A percentile compares a stretch with the other conserved stretches of the same genome.
Evolutionary conservation across 1,140 invertebrate genomes (phyloP).

Genomic region (Caerostris extrusa): DNA sequence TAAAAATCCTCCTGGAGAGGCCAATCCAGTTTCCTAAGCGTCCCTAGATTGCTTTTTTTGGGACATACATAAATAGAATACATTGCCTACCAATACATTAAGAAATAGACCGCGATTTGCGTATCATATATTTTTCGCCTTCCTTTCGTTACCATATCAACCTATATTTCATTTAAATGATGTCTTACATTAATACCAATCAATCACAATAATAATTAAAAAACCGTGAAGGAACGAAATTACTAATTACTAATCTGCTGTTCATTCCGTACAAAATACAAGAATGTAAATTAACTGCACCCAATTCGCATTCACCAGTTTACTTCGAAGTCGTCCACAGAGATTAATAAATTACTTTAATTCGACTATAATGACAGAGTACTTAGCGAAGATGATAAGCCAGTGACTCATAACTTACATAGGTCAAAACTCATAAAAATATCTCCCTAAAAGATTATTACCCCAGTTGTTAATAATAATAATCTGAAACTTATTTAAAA

Average conservation of each 20-base stretch:
- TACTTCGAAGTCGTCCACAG: background rate
- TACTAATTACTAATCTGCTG: background rate
- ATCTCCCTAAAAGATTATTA: background rate
- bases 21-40: too few species aligned
- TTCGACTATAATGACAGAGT: background rate
- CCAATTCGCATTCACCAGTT: background rate
- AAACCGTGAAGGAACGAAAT: background rate
- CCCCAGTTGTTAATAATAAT: conserved; percentile 8
- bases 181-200: background rate
- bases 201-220: background rate
- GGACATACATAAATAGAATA: too few species aligned
- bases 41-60: too few species aligned
- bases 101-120: too few species aligned
- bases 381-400: background rate
- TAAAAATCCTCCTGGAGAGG: too few species aligned
- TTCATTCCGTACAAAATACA: background rate
- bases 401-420: background rate
- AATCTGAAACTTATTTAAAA: background rate
- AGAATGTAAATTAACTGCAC: background rate
- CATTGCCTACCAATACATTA: too few species aligned
- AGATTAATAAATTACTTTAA: background rate
- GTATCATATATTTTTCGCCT: too few species aligned
- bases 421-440: background rate
- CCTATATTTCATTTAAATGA: too few species aligned
- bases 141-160: too few species aligned